phyloP scores from a whole-genome alignment of 35 echinoderm and acorn worm species.

The Apostichopus californicus region DNA sequence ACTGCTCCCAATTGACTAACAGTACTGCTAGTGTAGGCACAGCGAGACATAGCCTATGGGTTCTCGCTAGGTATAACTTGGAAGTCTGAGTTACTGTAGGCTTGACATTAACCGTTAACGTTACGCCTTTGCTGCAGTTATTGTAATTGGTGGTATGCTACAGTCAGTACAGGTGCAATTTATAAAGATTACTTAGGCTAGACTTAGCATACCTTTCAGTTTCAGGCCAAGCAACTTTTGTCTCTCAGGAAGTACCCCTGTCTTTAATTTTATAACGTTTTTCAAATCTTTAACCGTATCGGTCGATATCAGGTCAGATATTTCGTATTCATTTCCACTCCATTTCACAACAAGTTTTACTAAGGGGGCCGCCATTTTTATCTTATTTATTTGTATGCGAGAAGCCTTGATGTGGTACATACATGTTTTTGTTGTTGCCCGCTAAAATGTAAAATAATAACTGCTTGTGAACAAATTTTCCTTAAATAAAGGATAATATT shows the following conservation, averaged over 20 bases:
- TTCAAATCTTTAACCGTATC: conserved; percentile 93
- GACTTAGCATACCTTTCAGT: conserved; percentile 61
- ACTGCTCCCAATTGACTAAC: too few relatives aligned
- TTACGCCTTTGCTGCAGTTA: too few relatives aligned
- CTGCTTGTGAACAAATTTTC: too few relatives aligned
- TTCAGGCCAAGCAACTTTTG: conserved; percentile 96
- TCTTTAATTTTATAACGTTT: conserved; percentile 77
- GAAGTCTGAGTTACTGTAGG: too few relatives aligned
- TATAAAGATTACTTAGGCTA: not conserved
- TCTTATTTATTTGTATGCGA: not conserved
- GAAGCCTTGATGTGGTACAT: not conserved
- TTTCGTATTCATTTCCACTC: conserved; percentile 90
- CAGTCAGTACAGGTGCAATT: not conserved
- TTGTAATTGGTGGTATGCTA: too few relatives aligned
- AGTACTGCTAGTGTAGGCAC: too few relatives aligned
- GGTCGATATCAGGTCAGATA: conserved; percentile 59
- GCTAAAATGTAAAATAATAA: too few relatives aligned
- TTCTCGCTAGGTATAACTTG: not conserved
- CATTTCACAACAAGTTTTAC: conserved; percentile 82
- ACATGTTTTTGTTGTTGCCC: not conserved
- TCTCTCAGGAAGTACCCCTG: conserved; percentile 82
- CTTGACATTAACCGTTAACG: too few relatives aligned
- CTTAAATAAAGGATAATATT: too few relatives aligned
- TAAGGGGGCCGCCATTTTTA: conserved; percentile 88
- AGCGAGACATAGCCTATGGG: too few relatives aligned